phyloP scores from a whole-genome alignment of 2,113 vertebrate genomes.

The Limanda limanda region DNA sequence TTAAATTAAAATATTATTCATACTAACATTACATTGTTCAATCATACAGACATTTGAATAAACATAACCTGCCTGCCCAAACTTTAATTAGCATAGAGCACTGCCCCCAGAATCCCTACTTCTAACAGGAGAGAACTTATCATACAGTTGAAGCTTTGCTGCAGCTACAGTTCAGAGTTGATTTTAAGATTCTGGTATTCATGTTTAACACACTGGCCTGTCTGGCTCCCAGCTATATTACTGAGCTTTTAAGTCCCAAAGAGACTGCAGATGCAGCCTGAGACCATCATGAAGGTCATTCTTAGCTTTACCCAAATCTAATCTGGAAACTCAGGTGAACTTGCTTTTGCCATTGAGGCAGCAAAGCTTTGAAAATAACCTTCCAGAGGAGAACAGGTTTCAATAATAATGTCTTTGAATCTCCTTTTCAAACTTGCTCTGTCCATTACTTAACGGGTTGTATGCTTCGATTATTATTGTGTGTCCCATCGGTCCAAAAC shows the following conservation, averaged over 20 bases:
- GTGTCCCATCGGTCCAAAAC: not conserved
- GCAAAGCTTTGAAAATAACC: not conserved
- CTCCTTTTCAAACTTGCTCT: not conserved
- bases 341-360: not conserved
- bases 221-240: not conserved
- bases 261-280: not conserved
- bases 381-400: not conserved
- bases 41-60: too few species aligned
- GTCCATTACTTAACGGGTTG: not conserved
- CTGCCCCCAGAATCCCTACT: not conserved
- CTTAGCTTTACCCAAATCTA: not conserved
- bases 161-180: not conserved
- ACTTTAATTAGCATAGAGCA: not conserved
- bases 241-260: not conserved
- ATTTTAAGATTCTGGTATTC: not conserved
- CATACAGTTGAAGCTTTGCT: not conserved
- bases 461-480: not conserved
- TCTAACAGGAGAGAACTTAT: not conserved
- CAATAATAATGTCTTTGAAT: not conserved
- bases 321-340: not conserved
- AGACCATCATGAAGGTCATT: not conserved
- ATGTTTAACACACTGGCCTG: not conserved
- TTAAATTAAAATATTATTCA: not conserved
- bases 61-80: too few species aligned
- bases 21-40: not conserved